Conservation (phyloP, 2,888 invertebrate genomes). For the Monopis laevigella region DNA sequence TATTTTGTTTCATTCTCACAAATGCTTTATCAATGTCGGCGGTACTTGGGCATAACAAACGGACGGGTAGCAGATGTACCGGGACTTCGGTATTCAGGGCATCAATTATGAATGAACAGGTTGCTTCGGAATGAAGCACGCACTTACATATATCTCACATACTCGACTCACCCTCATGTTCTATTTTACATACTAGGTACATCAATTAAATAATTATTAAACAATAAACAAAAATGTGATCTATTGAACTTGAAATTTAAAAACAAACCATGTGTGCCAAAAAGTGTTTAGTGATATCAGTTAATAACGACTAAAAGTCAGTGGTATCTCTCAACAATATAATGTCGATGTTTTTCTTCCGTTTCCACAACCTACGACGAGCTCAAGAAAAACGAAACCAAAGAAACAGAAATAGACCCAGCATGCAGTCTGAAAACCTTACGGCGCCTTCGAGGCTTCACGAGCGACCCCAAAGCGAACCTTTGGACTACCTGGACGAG, state of each 20-base stretch:
- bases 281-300: too few species aligned
- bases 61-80: slow-evolving; percentile 9
- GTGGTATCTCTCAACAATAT: too few species aligned
- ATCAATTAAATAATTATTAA: too few species aligned
- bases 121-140: slow-evolving; percentile 2
- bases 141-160: not conserved
- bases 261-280: too few species aligned
- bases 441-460: slow-evolving; percentile 85
- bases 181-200: too few species aligned
- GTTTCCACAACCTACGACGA: slow-evolving; percentile 89
- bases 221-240: too few species aligned
- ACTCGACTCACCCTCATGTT: slow-evolving; percentile 9
- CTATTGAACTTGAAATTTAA: too few species aligned
- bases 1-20: too few species aligned
- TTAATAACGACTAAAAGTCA: too few species aligned
- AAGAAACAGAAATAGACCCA: slow-evolving; percentile 32
- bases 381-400: slow-evolving; percentile 72
- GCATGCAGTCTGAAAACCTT: slow-evolving; percentile 63
- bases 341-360: slow-evolving; percentile 97
- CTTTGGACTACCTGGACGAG: slow-evolving; percentile 90
- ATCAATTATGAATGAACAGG: slow-evolving; percentile 32
- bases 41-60: slow-evolving; percentile 3
- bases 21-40: slow-evolving; percentile 3
- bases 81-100: slow-evolving; percentile 20
- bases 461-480: slow-evolving; percentile 84